Conservation (phyloP, 2,113 vertebrate genomes). For the Zootoca vivipara region DNA sequence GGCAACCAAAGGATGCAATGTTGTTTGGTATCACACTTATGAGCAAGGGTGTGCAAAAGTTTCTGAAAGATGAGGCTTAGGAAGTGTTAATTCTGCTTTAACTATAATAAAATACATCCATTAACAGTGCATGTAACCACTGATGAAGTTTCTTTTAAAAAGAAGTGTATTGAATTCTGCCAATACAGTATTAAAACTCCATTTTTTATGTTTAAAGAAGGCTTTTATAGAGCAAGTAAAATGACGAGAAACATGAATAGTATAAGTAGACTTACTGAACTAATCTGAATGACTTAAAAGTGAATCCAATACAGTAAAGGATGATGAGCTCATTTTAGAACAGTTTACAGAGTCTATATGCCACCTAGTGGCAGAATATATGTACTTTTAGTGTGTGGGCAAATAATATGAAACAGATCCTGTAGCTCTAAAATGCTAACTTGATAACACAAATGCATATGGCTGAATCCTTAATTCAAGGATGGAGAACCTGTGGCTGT, state of each 20-base stretch:
- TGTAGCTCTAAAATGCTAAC: not conserved
- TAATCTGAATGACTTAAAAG: conserved; percentile 37
- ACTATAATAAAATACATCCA: not conserved
- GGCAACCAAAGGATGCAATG: not conserved
- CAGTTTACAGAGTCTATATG: conserved; percentile 38
- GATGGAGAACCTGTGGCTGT: too few species aligned
- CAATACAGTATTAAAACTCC: conserved; percentile 3
- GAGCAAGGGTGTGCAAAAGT: not conserved
- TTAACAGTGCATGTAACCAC: not conserved
- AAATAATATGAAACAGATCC: not conserved
- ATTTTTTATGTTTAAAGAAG: not conserved
- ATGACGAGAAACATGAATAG: conserved; percentile 3
- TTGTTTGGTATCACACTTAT: not conserved
- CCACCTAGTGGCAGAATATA: conserved; percentile 59
- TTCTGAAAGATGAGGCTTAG: not conserved
- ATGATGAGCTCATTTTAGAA: not conserved
- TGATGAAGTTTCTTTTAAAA: not conserved
- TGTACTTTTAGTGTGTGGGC: not conserved
- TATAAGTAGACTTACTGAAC: conserved; percentile 18
- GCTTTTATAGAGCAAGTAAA: not conserved
- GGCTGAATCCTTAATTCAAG: not conserved
- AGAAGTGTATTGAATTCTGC: not conserved
- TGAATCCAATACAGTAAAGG: not conserved
- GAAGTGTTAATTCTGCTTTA: not conserved
- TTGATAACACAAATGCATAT: not conserved